phyloP scores from a whole-genome alignment of 2,113 vertebrate genomes.

The Psophia crepitans region DNA sequence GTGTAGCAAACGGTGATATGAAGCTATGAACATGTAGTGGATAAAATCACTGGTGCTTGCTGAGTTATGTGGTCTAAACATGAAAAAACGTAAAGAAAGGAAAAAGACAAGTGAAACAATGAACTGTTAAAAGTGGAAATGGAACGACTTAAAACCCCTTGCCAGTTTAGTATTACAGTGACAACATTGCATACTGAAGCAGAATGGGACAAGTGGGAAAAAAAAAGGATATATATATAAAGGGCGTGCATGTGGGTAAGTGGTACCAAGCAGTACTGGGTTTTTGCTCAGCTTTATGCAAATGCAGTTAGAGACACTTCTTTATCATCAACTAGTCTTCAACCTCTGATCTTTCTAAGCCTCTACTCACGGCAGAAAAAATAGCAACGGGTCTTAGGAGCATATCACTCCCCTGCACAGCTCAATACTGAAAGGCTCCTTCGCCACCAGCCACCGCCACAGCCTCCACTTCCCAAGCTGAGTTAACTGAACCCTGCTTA shows the following conservation, averaged over 20 bases:
- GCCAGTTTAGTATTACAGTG: conserved; percentile 75
- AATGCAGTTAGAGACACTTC: not conserved
- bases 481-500: not conserved
- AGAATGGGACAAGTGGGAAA: conserved; percentile 37
- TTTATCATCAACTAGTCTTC: not conserved
- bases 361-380: not conserved
- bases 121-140: conserved; percentile 77
- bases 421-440: not conserved
- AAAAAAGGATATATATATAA: not conserved
- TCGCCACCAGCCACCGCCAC: not conserved
- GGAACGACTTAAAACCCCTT: conserved; percentile 72
- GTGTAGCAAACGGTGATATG: conserved; percentile 47
- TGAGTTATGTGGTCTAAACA: conserved; percentile 65
- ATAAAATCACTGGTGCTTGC: conserved; percentile 52
- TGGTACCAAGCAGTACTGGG: not conserved
- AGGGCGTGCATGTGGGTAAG: not conserved
- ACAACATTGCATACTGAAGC: conserved; percentile 57
- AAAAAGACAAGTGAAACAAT: conserved; percentile 71
- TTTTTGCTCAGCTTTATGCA: not conserved
- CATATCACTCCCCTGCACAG: not conserved
- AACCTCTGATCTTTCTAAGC: not conserved
- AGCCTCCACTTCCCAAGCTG: not conserved
- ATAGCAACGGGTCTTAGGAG: not conserved
- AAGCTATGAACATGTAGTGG: conserved; percentile 35
- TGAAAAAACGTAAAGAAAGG: conserved; percentile 53